Percentiles rank a stretch among this genome's conserved stretches.
Evolutionary conservation across 2,888 invertebrate species (phyloP).

Genomic region (Ditula angustiorana): DNA sequence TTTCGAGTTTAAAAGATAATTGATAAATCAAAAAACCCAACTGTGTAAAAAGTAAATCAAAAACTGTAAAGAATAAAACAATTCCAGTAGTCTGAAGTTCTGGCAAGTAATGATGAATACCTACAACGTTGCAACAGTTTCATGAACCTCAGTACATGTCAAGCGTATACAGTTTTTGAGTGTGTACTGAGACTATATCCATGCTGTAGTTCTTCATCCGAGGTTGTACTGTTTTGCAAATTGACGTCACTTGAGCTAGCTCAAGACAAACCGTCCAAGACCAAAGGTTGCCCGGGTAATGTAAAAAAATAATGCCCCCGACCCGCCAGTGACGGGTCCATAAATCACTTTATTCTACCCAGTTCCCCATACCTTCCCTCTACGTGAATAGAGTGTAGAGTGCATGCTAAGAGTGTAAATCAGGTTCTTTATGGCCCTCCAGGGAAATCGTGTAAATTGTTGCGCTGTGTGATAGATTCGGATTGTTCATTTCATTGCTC

Average conservation of each 20-base stretch:
- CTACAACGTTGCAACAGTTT: too few relatives aligned
- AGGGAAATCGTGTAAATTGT: constrained; percentile 33
- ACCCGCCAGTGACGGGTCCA: constrained; percentile 33
- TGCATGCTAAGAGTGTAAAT: constrained; percentile 34
- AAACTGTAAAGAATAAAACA: too few relatives aligned
- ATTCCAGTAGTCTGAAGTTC: too few relatives aligned
- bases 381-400: constrained; percentile 36
- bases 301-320: constrained; percentile 38
- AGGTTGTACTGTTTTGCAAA: constrained; percentile 4
- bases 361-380: constrained; percentile 30
- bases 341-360: constrained; percentile 37
- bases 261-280: constrained; percentile 25
- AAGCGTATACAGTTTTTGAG: too few relatives aligned
- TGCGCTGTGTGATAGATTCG: constrained; percentile 26
- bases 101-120: too few relatives aligned
- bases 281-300: constrained; percentile 34
- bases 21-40: too few relatives aligned
- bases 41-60: too few relatives aligned
- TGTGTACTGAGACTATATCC: too few relatives aligned
- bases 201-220: too few relatives aligned
- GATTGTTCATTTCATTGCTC: neutral
- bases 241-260: constrained; percentile 3
- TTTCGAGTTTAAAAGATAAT: too few relatives aligned
- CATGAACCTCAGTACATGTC: too few relatives aligned
- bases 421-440: constrained; percentile 22